Evolutionary conservation across 1,140 invertebrate genomes (phyloP).

Genomic region (Hyposmocoma kahamanoa): DNA sequence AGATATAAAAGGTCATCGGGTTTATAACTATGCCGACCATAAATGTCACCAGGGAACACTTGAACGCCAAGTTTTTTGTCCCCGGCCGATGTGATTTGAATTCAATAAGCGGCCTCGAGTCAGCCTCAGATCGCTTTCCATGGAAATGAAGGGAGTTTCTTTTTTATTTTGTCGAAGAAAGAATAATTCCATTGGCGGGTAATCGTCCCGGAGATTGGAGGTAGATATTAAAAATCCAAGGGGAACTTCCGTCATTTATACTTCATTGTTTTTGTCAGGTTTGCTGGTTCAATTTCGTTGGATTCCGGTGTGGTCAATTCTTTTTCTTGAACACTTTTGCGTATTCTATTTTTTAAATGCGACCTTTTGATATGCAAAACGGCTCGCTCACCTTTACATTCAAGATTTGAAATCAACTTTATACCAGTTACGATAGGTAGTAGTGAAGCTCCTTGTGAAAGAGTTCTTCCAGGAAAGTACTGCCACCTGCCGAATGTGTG

Average conservation of each 20-base stretch:
- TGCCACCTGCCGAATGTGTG: too few species aligned
- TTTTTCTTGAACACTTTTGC: too few species aligned
- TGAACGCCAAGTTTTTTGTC: slow-evolving; percentile 24
- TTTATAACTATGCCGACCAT: slow-evolving; percentile 2
- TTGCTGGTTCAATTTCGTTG: too few species aligned
- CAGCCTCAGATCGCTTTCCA: slow-evolving; percentile 42
- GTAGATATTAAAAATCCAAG: slow-evolving; percentile 38
- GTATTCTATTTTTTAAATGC: too few species aligned
- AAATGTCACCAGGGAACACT: slow-evolving; percentile 10
- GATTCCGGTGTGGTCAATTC: too few species aligned
- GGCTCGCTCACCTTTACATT: too few species aligned
- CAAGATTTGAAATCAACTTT: too few species aligned
- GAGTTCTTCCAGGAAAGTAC: too few species aligned
- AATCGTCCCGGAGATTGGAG: slow-evolving; percentile 33
- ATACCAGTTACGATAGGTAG: too few species aligned
- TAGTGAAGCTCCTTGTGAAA: too few species aligned
- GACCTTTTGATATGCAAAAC: too few species aligned
- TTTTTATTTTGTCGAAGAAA: slow-evolving; percentile 35
- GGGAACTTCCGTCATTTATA: slow-evolving; percentile 12
- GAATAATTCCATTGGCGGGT: slow-evolving; percentile 39
- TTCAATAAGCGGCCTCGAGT: slow-evolving; percentile 42
- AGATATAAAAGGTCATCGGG: slow-evolving; percentile 1
- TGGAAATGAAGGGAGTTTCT: slow-evolving; percentile 47
- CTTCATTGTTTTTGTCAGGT: too few species aligned
- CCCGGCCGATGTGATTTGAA: slow-evolving; percentile 40